Evolutionary conservation across 2,888 invertebrate species (phyloP).

Genomic region (Heliconius sara): DNA sequence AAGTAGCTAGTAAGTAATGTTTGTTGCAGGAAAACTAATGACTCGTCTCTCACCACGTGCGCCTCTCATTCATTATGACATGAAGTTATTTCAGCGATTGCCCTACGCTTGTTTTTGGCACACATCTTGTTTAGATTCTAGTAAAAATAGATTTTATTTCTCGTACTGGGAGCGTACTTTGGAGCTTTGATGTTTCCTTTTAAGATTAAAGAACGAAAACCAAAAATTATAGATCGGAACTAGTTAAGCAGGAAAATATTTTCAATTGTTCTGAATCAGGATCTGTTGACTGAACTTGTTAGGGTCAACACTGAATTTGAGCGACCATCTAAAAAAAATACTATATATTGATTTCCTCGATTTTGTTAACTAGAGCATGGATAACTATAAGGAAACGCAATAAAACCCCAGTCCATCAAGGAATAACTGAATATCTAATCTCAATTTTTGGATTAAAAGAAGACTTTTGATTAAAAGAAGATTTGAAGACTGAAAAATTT

Average conservation of each 20-base stretch:
- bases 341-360: too few species aligned
- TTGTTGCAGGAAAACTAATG: conserved; percentile 12
- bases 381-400: too few species aligned
- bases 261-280: not conserved
- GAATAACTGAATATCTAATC: too few species aligned
- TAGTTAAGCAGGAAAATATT: not conserved
- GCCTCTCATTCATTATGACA: conserved; percentile 21
- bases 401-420: too few species aligned
- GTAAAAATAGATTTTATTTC: conserved; percentile 44
- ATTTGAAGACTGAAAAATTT: too few species aligned
- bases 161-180: conserved; percentile 19
- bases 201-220: not conserved
- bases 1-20: not conserved
- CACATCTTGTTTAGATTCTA: conserved; percentile 42
- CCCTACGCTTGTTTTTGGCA: conserved; percentile 43
- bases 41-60: conserved; percentile 11
- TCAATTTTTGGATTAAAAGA: too few species aligned
- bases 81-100: conserved; percentile 29
- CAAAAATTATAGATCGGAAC: not conserved
- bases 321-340: too few species aligned
- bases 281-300: not conserved
- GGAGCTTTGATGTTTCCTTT: not conserved
- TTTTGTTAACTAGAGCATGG: too few species aligned
- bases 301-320: not conserved
- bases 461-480: too few species aligned